phyloP scores from a whole-genome alignment of 2,888 invertebrate species.

The Apoderus coryli region DNA sequence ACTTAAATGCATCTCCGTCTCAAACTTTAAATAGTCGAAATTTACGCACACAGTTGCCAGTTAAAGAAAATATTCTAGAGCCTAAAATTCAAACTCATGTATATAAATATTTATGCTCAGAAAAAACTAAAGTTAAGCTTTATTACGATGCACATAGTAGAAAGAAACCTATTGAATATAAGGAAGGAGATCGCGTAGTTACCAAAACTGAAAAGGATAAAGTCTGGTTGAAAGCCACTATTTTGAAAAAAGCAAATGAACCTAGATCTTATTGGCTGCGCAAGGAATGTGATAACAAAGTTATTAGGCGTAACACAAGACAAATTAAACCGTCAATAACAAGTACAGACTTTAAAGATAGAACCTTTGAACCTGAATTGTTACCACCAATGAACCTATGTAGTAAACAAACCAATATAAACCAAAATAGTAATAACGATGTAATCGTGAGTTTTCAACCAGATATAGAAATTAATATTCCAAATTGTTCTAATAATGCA shows the following conservation, averaged over 20 bases:
- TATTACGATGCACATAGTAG: too few relatives aligned
- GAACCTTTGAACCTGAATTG: constrained; percentile 3
- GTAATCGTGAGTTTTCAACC: too few relatives aligned
- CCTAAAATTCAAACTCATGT: too few relatives aligned
- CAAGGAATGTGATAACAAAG: too few relatives aligned
- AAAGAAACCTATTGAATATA: constrained; percentile 6
- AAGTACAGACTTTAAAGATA: not conserved
- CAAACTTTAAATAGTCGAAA: constrained; percentile 17
- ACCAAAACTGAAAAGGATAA: constrained; percentile 14
- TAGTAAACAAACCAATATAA: not conserved
- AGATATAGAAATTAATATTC: too few relatives aligned
- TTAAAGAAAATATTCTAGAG: constrained; percentile 11
- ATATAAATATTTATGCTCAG: too few relatives aligned
- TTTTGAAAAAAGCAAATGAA: constrained; percentile 14
- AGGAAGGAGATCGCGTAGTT: constrained; percentile 14
- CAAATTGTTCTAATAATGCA: too few relatives aligned
- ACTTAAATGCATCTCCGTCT: constrained; percentile 15
- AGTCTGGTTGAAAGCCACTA: constrained; percentile 14
- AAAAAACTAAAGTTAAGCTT: too few relatives aligned
- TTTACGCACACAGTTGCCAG: constrained; percentile 14
- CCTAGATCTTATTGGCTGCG: constrained; percentile 16
- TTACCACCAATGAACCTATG: not conserved
- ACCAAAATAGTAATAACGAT: not conserved
- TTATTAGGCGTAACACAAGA: constrained; percentile 7
- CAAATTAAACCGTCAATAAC: constrained; percentile 4